These are phyloP conservation scores for Glyptemys insculpta DNA, from an alignment of 2,797 vertebrate species.

Conservation along the genomic window DNA sequence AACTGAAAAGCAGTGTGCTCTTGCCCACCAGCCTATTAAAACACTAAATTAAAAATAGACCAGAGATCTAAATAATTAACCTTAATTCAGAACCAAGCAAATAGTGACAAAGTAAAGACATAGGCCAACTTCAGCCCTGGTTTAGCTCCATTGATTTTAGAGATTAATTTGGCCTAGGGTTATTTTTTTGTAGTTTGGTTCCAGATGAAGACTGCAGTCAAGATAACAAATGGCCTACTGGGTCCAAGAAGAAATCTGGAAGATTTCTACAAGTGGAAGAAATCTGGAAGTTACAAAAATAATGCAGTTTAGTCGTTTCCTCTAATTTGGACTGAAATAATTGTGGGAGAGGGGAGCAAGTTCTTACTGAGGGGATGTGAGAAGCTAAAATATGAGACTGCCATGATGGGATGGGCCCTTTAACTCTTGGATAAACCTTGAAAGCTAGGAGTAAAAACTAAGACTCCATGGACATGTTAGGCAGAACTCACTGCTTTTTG, in stretches of 20 bases:
- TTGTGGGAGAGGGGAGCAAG: neutral
- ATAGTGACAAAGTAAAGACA: neutral
- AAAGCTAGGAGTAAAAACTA: neutral
- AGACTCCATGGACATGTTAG: neutral
- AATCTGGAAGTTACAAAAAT: neutral
- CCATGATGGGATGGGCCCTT: neutral
- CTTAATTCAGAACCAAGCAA: neutral
- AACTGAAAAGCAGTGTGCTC: too few species aligned
- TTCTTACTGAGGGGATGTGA: neutral
- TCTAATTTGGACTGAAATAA: neutral
- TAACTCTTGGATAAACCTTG: neutral
- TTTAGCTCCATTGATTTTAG: neutral
- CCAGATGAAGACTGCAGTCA: neutral
- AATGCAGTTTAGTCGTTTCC: neutral
- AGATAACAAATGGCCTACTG: neutral
- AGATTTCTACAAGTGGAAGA: neutral
- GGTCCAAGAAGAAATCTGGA: neutral
- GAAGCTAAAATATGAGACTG: neutral
- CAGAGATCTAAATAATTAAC: neutral
- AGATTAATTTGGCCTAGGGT: neutral
- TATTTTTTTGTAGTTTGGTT: neutral
- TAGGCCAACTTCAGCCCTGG: neutral
- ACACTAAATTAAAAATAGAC: fast-evolving
- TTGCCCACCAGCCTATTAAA: fast-evolving
- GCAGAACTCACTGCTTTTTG: neutral